Percentiles rank a stretch among this genome's conserved stretches.
phyloP scores from a whole-genome alignment of 2,113 vertebrate genomes.

The Chunga burmeisteri region DNA sequence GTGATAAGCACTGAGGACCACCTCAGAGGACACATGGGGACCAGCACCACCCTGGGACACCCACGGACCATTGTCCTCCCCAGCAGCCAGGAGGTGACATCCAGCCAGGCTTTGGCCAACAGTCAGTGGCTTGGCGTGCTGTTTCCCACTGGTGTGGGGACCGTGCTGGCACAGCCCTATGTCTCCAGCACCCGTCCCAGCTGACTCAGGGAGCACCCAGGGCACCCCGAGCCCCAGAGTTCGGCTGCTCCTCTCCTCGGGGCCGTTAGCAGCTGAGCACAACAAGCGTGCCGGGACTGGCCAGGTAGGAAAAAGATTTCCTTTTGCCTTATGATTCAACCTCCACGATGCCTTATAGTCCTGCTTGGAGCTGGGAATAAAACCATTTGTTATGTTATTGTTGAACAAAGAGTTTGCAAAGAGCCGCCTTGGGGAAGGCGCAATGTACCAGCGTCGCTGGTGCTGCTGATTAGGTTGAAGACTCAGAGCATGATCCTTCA shows the following conservation, averaged over 20 bases:
- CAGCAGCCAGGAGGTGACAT: rapidly evolving
- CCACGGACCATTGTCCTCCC: rapidly evolving
- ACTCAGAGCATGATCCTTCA: not conserved
- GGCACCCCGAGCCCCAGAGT: not conserved
- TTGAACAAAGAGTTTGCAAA: not conserved
- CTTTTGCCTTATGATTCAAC: not conserved
- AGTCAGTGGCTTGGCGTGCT: not conserved
- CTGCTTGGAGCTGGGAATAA: not conserved
- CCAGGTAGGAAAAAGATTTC: not conserved
- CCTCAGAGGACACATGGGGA: not conserved
- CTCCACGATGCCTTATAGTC: not conserved
- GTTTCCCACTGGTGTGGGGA: rapidly evolving
- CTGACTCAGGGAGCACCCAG: not conserved
- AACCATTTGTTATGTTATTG: not conserved
- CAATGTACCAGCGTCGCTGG: not conserved
- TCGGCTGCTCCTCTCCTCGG: not conserved
- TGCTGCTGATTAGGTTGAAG: not conserved
- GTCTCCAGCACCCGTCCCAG: not conserved
- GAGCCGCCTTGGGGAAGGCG: not conserved
- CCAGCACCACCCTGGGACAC: rapidly evolving
- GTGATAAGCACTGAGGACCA: not conserved
- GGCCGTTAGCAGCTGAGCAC: rapidly evolving
- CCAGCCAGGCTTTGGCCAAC: not conserved
- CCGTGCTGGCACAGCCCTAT: rapidly evolving
- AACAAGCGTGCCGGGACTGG: rapidly evolving